phyloP scores from a whole-genome alignment of 1,140 invertebrate genomes.

The Lethrus apterus region DNA sequence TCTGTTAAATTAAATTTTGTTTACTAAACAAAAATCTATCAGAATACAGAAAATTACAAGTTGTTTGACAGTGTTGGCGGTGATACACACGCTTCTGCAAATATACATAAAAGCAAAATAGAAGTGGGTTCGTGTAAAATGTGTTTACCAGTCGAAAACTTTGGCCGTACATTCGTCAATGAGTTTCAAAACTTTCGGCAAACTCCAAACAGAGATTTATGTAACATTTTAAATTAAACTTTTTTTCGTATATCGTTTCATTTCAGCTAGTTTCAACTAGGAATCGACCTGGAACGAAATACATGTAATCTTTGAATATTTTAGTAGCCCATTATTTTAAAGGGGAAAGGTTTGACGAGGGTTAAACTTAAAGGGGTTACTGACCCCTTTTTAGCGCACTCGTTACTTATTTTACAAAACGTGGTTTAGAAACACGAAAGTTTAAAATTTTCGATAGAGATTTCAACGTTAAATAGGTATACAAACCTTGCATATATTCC shows the following conservation, averaged over 20 bases:
- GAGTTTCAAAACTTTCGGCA: conserved; percentile 16
- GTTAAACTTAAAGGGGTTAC: neutral
- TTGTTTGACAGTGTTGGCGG: too few species aligned
- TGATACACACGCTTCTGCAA: conserved; percentile 19
- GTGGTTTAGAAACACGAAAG: neutral
- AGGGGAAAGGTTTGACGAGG: neutral
- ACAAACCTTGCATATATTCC: too few species aligned
- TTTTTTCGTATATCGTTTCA: conserved; percentile 4
- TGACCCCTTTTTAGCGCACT: neutral
- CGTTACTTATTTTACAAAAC: neutral
- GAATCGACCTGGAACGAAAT: neutral
- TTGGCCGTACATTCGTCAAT: conserved; percentile 19
- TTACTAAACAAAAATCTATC: too few species aligned
- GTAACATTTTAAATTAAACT: conserved; percentile 5
- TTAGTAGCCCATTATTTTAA: too few species aligned
- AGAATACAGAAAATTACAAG: too few species aligned
- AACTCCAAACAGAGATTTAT: neutral
- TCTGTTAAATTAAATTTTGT: too few species aligned
- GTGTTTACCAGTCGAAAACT: conserved; percentile 22
- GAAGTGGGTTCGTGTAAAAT: conserved; percentile 17
- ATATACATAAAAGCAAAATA: conserved; percentile 22
- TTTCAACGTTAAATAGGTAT: conserved; percentile 8
- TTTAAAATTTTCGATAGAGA: neutral
- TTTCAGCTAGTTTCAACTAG: neutral
- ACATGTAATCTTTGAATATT: too few species aligned